Evolutionary conservation across 2,797 vertebrate genomes (phyloP), one percentile per base, ranked within the genome.

Genomic region (Menidia menidia): DNA sequence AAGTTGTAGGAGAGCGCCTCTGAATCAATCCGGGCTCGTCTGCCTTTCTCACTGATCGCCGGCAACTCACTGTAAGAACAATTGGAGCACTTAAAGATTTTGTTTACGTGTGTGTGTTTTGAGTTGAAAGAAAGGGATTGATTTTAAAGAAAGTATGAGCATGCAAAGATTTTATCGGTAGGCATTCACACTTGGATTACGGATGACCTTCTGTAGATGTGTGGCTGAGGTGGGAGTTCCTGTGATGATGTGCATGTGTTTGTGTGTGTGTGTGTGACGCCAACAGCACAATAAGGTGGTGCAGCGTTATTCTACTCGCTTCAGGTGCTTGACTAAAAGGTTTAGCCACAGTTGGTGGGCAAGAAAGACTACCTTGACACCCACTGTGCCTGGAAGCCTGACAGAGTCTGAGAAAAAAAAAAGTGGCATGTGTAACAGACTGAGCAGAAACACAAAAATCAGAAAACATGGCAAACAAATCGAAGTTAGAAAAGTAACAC

Each of bases 21-120:
- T 65, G 67, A 50, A 13, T 81, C 64, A 60, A 73, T 60, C 60
- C 54, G n/a, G 55, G 50, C 18, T 59, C 32, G 4, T 71, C 66
- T 25, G 45, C 64, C 58, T 67, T 52, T 58, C 48, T 64, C 44
- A 75, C 60, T 71, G 76, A 81, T 19, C 9, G 32, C 64, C 64
- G 66, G 66, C 71, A 61, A 64, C 81, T 71, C 60, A 30, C 41
- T 45, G 86, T 91, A 92, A 89, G 86, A 80, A 45, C 65, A 65
- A 58, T 80, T 75, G 53, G 35, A 41, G 71, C 53, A 30, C 64
- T 64, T 8, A 7, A 53, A 50, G 31, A 54, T 77, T 25, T 75
- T 8, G 16, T 53, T 65, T 66, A 30, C 53, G 44, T 55, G 16
- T 71, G 39, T 55, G 47, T 61, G 58, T 54, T 57, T 19, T 63